Evolutionary conservation across 2,113 vertebrate species (phyloP).

Genomic region (Equus quagga): DNA sequence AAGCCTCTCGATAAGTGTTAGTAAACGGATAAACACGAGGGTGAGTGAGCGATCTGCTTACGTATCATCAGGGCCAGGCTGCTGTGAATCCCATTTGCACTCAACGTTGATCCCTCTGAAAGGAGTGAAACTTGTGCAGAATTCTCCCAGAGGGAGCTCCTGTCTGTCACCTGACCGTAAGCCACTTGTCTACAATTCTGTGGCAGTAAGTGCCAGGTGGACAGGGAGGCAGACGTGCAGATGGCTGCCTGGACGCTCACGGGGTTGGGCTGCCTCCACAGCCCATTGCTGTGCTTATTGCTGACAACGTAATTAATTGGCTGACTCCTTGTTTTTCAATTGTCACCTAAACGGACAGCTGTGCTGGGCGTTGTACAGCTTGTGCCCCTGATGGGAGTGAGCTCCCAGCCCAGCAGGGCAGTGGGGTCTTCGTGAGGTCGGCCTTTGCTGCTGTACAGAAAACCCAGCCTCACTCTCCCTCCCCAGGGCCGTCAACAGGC

Average conservation of each 20-base stretch:
- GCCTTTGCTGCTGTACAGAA: background rate
- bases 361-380: constrained; percentile 8
- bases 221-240: background rate
- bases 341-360: constrained; percentile 43
- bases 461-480: background rate
- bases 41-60: background rate
- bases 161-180: background rate
- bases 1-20: background rate
- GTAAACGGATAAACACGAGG: background rate
- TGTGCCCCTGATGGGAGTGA: background rate
- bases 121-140: background rate
- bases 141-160: background rate
- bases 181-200: background rate
- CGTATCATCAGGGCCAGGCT: background rate
- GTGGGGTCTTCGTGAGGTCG: background rate
- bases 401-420: background rate
- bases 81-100: background rate
- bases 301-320: constrained; percentile 72
- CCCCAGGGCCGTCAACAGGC: background rate
- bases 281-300: constrained; percentile 52
- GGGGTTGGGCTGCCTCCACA: background rate
- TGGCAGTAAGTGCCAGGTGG: background rate
- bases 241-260: background rate
- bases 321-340: constrained; percentile 64
- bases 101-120: background rate